A percentile compares a stretch with the other conserved stretches of the same genome.
phyloP scores from a whole-genome alignment of 2,797 vertebrate species.

The Tenualosa ilisha region DNA sequence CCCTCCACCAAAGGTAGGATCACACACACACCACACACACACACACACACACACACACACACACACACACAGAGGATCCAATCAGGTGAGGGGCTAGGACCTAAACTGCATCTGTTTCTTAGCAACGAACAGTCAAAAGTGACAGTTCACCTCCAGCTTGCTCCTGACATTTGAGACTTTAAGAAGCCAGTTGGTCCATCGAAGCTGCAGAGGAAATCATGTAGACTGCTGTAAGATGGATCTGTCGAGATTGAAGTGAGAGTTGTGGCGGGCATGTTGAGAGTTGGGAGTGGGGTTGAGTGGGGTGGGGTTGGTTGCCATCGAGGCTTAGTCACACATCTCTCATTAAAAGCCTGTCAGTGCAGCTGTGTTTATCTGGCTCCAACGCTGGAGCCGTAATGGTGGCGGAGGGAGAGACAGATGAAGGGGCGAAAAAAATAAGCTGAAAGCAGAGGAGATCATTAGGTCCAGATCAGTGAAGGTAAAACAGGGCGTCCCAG shows the following conservation, averaged over 20 bases:
- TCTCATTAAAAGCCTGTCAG: constrained; percentile 16
- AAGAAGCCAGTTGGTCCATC: not conserved
- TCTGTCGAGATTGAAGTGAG: not conserved
- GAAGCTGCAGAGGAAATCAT: not conserved
- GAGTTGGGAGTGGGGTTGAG: not conserved
- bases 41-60: not conserved
- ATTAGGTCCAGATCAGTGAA: constrained; percentile 54
- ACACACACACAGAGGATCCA: not conserved
- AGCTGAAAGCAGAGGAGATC: constrained; percentile 44
- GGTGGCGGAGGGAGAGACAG: not conserved
- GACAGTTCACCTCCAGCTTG: not conserved
- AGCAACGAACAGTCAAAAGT: not conserved
- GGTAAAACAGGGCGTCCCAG: constrained; percentile 20
- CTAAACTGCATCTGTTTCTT: not conserved
- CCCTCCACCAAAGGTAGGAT: constrained; percentile 89
- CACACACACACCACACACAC: not conserved
- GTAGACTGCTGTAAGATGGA: not conserved
- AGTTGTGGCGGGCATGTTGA: not conserved
- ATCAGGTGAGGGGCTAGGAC: not conserved
- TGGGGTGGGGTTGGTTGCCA: not conserved
- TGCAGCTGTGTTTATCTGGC: constrained; percentile 20
- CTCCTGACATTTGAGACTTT: not conserved
- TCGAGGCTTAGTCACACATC: not conserved
- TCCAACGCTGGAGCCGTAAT: not conserved
- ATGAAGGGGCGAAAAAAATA: not conserved